Evolutionary conservation across 2,797 vertebrate species (phyloP).

Genomic region (Macroramphosus scolopax): DNA sequence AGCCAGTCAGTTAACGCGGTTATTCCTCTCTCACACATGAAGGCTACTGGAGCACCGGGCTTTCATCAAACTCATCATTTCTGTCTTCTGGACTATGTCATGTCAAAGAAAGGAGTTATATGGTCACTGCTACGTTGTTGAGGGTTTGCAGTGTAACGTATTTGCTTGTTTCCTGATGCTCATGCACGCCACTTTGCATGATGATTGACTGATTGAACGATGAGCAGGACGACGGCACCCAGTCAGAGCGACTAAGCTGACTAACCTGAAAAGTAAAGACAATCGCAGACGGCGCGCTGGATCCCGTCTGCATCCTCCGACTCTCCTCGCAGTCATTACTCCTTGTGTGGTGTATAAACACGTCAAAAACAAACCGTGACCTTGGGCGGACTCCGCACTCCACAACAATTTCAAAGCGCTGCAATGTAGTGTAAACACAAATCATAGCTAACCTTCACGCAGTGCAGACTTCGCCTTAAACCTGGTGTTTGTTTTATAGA

Average conservation of each 20-base stretch:
- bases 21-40: no score
- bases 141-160: no score
- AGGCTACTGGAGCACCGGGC: no score
- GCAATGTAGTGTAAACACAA: conserved; percentile 75
- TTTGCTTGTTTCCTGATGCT: conserved; percentile 34
- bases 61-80: no score
- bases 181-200: conserved; percentile 35
- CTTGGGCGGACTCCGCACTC: conserved; percentile 56
- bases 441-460: conserved; percentile 73
- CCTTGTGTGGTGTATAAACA: conserved; percentile 80
- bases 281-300: conserved; percentile 9
- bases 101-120: no score
- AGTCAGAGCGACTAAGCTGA: no score
- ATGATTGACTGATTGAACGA: no score
- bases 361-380: conserved; percentile 76
- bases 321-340: conserved; percentile 67
- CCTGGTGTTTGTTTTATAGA: conserved; percentile 49
- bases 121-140: no score
- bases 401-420: conserved; percentile 72
- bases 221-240: no score
- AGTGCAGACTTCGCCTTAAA: conserved; percentile 63
- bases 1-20: background rate
- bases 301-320: conserved; percentile 43
- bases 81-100: no score
- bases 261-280: no score